Evolutionary conservation across 1,140 invertebrate species (phyloP), one percentile per base, ranked within the genome.

Genomic region (Elymnias hypermnestra): DNA sequence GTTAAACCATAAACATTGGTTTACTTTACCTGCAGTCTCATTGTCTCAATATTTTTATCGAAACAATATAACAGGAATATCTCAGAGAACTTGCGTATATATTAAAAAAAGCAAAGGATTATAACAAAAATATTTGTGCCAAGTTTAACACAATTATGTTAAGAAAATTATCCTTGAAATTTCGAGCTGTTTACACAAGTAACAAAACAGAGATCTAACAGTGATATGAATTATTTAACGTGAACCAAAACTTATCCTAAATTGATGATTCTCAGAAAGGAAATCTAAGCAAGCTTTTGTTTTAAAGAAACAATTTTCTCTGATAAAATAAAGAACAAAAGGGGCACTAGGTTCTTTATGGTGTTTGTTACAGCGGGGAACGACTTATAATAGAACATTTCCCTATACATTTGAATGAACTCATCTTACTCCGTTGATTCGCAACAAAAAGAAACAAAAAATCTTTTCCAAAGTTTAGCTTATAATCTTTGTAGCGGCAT

Each of bases 391-490:
- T 45, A 29, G 47, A 51, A 56, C 23, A 40, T 18, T 49, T 42
- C 42, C 29, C 42, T 56, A 46, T 56, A 48, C 53, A 56, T 56
- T 51, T 36, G 47, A 56, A 51, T 45, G 38, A 51, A 29, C 42
- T 46, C 42, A 51, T 56, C 47, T 38, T 29, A 29, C 4, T 12
- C 3, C 23, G 38, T 18, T 23, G 26, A 38, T 33, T 21, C 17
- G 36, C 25, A 39, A 39, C 28, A 8, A 29, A 46, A 36, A 13
- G 12, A 45, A 33, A 12, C 38, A 13, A 28, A 26, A 33, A 39
- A 45, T 52, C 37, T 41, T 44, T 33, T 39, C 33, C 26, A 12
- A 21, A 35, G 13, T 39, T 33, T 31, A 40, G 39, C 39, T 48
- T 40, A 26, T 26, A 36, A 40, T n/a, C n/a, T n/a, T n/a, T n/a